Conservation (phyloP, 2,113 vertebrate genomes). For the Phasianus colchicus region DNA sequence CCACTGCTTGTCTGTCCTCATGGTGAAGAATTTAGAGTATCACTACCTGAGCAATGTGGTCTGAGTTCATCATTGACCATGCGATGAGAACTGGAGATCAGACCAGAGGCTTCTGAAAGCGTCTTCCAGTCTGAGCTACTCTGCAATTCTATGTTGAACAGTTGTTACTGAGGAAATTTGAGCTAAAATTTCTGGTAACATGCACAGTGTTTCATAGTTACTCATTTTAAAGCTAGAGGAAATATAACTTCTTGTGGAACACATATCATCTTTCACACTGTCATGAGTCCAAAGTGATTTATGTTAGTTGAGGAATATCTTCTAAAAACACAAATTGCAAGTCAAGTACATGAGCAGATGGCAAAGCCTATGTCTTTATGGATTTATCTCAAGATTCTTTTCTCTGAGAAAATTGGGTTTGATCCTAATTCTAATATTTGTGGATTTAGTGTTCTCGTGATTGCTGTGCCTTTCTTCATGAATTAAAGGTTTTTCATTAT, state of each 20-base stretch:
- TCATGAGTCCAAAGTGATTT: not conserved
- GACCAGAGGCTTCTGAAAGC: not conserved
- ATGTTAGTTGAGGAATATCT: not conserved
- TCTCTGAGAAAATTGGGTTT: not conserved
- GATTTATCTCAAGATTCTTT: not conserved
- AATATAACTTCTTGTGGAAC: not conserved
- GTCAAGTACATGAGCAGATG: not conserved
- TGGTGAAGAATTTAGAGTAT: not conserved
- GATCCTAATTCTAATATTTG: not conserved
- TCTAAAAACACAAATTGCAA: not conserved
- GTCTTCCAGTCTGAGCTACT: not conserved
- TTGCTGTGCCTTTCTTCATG: not conserved
- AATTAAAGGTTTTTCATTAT: not conserved
- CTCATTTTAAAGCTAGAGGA: not conserved
- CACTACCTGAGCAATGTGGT: not conserved
- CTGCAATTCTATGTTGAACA: not conserved
- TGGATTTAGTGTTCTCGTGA: not conserved
- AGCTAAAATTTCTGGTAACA: not conserved
- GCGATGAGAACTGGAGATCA: not conserved
- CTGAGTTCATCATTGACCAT: not conserved
- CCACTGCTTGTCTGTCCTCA: not conserved
- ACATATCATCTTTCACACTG: not conserved
- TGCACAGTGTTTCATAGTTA: not conserved
- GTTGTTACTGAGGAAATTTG: not conserved
- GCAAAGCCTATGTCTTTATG: not conserved